Percentiles rank a stretch among this genome's conserved stretches.
Conservation (phyloP, 2,888 invertebrate genomes). For the Gastrophysa polygoni region DNA sequence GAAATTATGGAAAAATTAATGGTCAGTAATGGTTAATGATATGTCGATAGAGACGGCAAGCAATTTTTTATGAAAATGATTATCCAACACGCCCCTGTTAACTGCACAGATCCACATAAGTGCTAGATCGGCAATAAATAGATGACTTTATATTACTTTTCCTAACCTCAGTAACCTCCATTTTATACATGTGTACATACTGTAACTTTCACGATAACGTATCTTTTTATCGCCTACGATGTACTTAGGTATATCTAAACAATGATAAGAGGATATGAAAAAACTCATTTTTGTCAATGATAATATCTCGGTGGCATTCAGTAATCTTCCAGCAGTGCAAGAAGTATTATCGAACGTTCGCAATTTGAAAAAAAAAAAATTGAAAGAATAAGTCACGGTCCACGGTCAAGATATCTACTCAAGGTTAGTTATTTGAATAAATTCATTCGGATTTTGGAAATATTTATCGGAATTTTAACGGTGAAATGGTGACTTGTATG, state of each 20-base stretch:
- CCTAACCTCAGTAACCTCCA: constrained; percentile 22
- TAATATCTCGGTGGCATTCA: constrained; percentile 9
- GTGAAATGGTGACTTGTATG: too few relatives aligned
- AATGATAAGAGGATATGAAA: constrained; percentile 27
- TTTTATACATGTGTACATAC: constrained; percentile 20
- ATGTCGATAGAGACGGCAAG: too few relatives aligned
- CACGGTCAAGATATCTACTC: constrained; percentile 2
- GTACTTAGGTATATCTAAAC: constrained; percentile 29
- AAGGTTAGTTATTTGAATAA: background rate
- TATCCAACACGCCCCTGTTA: background rate
- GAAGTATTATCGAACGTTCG: background rate
- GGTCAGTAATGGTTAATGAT: too few relatives aligned
- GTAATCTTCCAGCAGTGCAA: constrained; percentile 18
- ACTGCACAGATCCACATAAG: background rate
- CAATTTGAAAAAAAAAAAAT: background rate
- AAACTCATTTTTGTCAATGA: constrained; percentile 19
- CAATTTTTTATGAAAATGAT: too few relatives aligned
- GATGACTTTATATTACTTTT: constrained; percentile 4
- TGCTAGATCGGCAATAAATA: background rate
- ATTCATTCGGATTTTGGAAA: too few relatives aligned
- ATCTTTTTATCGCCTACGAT: constrained; percentile 17
- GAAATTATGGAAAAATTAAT: too few relatives aligned
- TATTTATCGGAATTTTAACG: too few relatives aligned
- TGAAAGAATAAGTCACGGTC: background rate
- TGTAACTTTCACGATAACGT: constrained; percentile 11